Evolutionary conservation across 2,113 vertebrate species (phyloP), one percentile per base, ranked within the genome.

Genomic region (Baryphthengus martii): DNA sequence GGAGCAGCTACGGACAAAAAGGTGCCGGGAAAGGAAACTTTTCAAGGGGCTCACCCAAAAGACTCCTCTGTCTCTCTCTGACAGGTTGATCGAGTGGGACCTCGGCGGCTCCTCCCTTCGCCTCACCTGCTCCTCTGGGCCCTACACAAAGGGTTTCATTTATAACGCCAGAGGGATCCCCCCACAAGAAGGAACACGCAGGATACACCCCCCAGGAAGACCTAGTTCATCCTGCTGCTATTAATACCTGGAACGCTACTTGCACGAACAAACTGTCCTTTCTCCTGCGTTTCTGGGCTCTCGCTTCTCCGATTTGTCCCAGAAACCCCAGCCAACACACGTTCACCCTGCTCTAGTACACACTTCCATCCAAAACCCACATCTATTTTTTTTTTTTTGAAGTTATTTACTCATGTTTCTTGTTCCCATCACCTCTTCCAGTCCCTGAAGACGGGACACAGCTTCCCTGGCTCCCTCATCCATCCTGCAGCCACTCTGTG

Each of bases 261-360:
- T 83, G 44, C 71, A 70, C 0, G 24, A 91, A 92, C 93, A 91
- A 59, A 76, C 62, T 82, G 53, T 87, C 80, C 94, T 74, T 72
- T 82, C 63, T 70, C 71, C 63, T 72, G 89, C 35, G 15, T 74
- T 96, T 93, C 93, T 88, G 92, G 95, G 75, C 93, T 89, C 75
- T 80, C 45, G 42, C 63, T 88, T 87, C 45, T 42, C 67, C 2
- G 10, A 7, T 59, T 55, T 65, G 85, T 88, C 93, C 95, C 84
- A 95, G 92, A 91, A 94, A 94, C 20, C 45, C 40, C 94, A 93
- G 93, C 92, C 93, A 96, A 73, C 78, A 89, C 94, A 91, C 71
- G 50, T 85, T 62, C 68, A 50, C 28, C 59, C 90, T 80, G 8
- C 59, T 42, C 55, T 28, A 67, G 59, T 9, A 66, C 75, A 76